Base-by-base conservation (phyloP, 2,888 invertebrate species). In the Chloroclystis v-ata region DNA sequence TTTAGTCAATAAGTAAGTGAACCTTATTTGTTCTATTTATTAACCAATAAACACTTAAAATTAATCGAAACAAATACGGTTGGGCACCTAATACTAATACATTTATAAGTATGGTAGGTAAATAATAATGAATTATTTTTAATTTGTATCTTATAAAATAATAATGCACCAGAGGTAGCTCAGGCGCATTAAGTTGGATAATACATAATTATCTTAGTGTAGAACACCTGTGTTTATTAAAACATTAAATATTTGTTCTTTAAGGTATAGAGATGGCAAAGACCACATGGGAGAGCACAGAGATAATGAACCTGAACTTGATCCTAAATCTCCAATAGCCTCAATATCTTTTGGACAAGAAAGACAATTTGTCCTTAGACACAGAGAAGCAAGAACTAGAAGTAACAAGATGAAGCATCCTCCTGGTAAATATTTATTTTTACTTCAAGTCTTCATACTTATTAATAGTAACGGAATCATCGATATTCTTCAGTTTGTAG, bases 201-300 rank as follows among this genome's bases (percentile, higher is more conserved):
- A n/a, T n/a, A n/a, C n/a, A n/a, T n/a, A n/a, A n/a, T n/a, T n/a
- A n/a, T n/a, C n/a, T n/a, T n/a, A n/a, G n/a, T n/a, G n/a, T n/a
- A n/a, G n/a, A n/a, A n/a, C n/a, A n/a, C n/a, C n/a, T n/a, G n/a
- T n/a, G n/a, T n/a, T n/a, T n/a, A n/a, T n/a, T n/a, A n/a, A n/a
- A n/a, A n/a, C n/a, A n/a, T n/a, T n/a, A n/a, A n/a, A n/a, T n/a
- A n/a, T 33, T 16, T 32, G n/a, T 33, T 33, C 3, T 33, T 9
- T 37, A 60, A 93, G 93, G 69, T 93, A 93, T 64, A 85, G 90
- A 65, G 89, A 92, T 76, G 93, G 93, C 8, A 70, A 74, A 29
- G 93, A 93, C 67, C 90, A 92, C 59, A 92, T 93, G 75, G 92
- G 93, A 7, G 92, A 92, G 62, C 93, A 93, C 62, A 85, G 91